Evolutionary conservation across 35 echinoderm and acorn worm species (phyloP), one percentile per base, ranked within the genome.

Genomic region (Hemicentrotus pulcherrimus): DNA sequence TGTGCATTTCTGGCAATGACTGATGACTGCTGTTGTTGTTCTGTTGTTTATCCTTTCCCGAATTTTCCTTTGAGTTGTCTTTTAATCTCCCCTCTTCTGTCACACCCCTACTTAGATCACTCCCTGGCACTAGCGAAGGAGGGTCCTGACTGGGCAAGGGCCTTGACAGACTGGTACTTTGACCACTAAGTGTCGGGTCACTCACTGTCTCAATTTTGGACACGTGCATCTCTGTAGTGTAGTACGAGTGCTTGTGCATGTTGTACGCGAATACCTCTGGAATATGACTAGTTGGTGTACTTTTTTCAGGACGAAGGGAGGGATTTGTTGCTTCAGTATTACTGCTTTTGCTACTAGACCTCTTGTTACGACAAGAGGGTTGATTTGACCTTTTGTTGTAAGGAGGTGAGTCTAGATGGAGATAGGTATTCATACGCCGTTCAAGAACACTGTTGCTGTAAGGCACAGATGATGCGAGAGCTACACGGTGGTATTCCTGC

Each of bases 321-420:
- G n/a, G 28, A 13, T 12, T 11, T 14, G 46, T 31, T 48, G 48
- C 3, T 47, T 33, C 91, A 47, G 91, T 31, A 5, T 93, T 93
- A n/a, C 48, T 93, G 46, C 48, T 50, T 47, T 93, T 93, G 91
- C 47, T 93, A 28, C 31, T 28, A 16, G 91, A 31, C 91, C 41
- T 93, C 28, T 31, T 93, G 47, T 47, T 50, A 58, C 10, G 47
- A 47, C 9, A 52, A 4, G 46, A 33, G n/a, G 46, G 16, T 4
- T 47, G 45, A 58, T 47, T 93, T 22, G 11, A 78, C n/a, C 24
- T 5, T 94, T 95, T 97, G 47, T 94, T 95, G 70, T 85, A 58
- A 32, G 98, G 98, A 22, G 98, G 98, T 31, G 94, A 60, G 61
- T 99, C 94, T 31, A 99, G 96, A 91, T 99, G 96, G 4, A 99